These are phyloP conservation scores for Ceryle rudis DNA, from an alignment of 2,797 vertebrate genomes.

Conservation along the genomic window DNA sequence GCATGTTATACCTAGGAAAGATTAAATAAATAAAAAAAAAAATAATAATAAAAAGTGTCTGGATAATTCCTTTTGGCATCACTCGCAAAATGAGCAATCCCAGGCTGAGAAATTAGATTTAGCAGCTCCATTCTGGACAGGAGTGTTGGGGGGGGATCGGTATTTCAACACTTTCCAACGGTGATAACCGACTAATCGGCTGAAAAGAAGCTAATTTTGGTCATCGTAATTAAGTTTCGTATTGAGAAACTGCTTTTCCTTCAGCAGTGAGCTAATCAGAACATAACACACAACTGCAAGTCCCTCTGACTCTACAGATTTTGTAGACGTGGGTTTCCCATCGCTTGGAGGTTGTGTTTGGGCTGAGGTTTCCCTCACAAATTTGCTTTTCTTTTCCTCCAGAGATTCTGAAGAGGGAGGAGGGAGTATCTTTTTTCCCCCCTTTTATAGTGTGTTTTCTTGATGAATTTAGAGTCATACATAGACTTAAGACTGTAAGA, in stretches of 20 bases:
- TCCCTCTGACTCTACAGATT: background rate
- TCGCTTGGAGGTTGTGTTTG: conserved; percentile 9
- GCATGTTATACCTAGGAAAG: background rate
- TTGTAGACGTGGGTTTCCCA: conserved; percentile 26
- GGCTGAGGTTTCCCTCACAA: conserved; percentile 56
- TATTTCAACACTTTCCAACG: conserved; percentile 40
- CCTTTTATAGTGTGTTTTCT: background rate
- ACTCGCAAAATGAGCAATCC: conserved; percentile 33
- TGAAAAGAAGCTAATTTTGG: conserved; percentile 47
- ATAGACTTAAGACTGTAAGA: conserved; percentile 23
- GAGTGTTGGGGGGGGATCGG: conserved; percentile 28
- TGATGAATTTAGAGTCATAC: conserved; percentile 41
- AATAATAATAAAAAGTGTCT: background rate
- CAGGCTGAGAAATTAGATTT: conserved; percentile 21
- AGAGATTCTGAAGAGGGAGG: conserved; percentile 4
- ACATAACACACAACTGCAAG: background rate
- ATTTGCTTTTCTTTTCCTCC: conserved; percentile 35
- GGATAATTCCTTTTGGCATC: background rate
- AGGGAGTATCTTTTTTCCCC: background rate
- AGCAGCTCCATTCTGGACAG: conserved; percentile 7
- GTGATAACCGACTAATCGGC: conserved; percentile 36
- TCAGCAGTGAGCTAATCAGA: background rate
- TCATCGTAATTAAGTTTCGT: background rate
- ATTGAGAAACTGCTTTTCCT: conserved; percentile 13
- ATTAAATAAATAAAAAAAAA: background rate